A percentile compares a stretch with the other conserved stretches of the same genome.
Conservation (phyloP, 1,140 invertebrate species). For the Camponotus floridanus region DNA sequence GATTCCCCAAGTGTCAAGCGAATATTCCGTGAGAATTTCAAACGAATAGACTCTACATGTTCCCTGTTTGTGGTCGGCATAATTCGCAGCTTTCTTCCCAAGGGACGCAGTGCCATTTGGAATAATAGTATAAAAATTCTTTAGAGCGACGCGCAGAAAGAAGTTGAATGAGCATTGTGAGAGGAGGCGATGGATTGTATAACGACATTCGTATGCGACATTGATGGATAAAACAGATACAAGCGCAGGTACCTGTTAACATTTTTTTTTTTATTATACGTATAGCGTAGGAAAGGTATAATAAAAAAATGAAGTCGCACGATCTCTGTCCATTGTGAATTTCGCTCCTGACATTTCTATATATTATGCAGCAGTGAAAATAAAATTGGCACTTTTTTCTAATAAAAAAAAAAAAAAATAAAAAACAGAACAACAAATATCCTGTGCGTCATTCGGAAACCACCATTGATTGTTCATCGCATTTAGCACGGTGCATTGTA, state of each 20-base stretch:
- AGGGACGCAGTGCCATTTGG: conserved; percentile 17
- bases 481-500: conserved; percentile 40
- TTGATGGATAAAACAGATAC: background rate
- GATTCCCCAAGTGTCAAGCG: background rate
- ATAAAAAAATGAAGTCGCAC: background rate
- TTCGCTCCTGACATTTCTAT: background rate
- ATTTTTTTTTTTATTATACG: background rate
- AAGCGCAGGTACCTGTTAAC: background rate
- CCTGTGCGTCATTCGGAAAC: conserved; percentile 8
- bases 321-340: background rate
- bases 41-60: background rate
- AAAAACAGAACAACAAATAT: background rate
- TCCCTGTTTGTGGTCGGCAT: background rate
- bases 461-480: background rate
- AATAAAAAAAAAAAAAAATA: background rate
- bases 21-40: conserved; percentile 37
- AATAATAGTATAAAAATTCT: conserved; percentile 51
- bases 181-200: conserved; percentile 12
- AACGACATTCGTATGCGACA: background rate
- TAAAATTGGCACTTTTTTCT: background rate
- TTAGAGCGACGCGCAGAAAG: conserved; percentile 24
- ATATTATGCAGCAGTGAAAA: background rate
- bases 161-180: conserved; percentile 43
- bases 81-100: conserved; percentile 19
- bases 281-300: background rate